phyloP scores from a whole-genome alignment of 2,113 vertebrate genomes.

The Coryphaenoides rupestris region DNA sequence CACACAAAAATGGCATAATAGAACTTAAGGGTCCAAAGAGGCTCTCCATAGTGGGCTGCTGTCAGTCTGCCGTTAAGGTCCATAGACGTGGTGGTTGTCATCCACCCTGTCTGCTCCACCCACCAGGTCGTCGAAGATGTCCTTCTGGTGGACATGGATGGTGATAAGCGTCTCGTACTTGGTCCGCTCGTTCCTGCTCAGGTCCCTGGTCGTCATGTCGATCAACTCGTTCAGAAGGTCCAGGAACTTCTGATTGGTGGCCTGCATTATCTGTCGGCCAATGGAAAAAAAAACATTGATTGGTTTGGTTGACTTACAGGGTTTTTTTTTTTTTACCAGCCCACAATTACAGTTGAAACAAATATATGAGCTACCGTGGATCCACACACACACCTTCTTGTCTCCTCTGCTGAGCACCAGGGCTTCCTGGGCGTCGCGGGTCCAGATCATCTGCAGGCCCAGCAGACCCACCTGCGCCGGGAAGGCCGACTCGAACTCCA shows the following conservation, averaged over 20 bases:
- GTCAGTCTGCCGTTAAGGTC: no score
- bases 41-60: no score
- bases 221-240: conserved; percentile 86
- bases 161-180: conserved; percentile 91
- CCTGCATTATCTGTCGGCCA: conserved; percentile 74
- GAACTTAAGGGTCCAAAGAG: no score
- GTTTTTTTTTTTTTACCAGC: neutral
- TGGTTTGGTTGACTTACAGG: neutral
- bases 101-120: conserved; percentile 1
- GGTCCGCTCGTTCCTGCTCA: conserved; percentile 82
- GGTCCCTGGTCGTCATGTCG: conserved; percentile 80
- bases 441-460: conserved; percentile 91
- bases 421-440: conserved; percentile 82
- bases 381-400: conserved; percentile 66
- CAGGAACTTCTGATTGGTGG: conserved; percentile 84
- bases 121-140: conserved; percentile 92
- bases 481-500: conserved; percentile 77
- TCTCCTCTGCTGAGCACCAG: conserved; percentile 79
- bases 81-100: no score
- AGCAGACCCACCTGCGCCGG: conserved; percentile 87
- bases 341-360: neutral
- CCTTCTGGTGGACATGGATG: conserved; percentile 90
- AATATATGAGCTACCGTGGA: neutral
- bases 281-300: conserved; percentile 3
- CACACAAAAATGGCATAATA: no score